Conservation (phyloP, 2,797 vertebrate genomes). For the Nothura maculosa region DNA sequence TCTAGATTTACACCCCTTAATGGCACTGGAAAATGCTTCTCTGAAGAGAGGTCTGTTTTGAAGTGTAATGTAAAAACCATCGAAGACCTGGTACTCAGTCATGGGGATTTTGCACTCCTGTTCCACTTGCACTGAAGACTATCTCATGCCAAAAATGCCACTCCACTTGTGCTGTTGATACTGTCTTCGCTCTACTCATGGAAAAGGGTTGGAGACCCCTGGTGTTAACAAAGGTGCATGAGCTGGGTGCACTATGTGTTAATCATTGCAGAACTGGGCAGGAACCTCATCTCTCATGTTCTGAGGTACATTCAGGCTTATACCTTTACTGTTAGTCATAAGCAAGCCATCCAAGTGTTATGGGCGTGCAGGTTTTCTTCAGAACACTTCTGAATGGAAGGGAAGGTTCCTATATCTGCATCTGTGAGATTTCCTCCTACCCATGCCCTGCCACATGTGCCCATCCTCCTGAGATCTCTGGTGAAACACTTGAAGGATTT, state of each 20-base stretch:
- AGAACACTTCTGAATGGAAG: not conserved
- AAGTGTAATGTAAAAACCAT: fast-evolving
- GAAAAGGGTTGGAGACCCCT: not conserved
- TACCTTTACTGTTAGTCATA: fast-evolving
- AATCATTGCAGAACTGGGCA: not conserved
- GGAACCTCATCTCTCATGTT: not conserved
- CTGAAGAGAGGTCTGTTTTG: fast-evolving
- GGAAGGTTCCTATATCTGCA: fast-evolving
- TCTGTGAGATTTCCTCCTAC: fast-evolving
- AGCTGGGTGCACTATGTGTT: fast-evolving
- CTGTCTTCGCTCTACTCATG: fast-evolving
- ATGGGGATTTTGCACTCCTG: too few species aligned
- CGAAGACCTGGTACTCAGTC: fast-evolving
- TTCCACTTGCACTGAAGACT: not conserved
- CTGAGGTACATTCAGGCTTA: not conserved
- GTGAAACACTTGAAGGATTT: not conserved
- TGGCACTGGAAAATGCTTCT: not conserved
- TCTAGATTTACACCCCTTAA: not conserved
- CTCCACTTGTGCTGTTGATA: fast-evolving
- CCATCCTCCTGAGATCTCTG: too few species aligned
- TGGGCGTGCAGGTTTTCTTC: fast-evolving
- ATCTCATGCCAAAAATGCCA: fast-evolving
- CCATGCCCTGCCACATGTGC: not conserved
- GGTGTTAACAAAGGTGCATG: fast-evolving
- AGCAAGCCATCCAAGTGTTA: fast-evolving